Percentiles rank a stretch among this genome's conserved stretches.
Evolutionary conservation across 2,797 vertebrate genomes (phyloP).

Genomic region (Hozukius guyotensis): DNA sequence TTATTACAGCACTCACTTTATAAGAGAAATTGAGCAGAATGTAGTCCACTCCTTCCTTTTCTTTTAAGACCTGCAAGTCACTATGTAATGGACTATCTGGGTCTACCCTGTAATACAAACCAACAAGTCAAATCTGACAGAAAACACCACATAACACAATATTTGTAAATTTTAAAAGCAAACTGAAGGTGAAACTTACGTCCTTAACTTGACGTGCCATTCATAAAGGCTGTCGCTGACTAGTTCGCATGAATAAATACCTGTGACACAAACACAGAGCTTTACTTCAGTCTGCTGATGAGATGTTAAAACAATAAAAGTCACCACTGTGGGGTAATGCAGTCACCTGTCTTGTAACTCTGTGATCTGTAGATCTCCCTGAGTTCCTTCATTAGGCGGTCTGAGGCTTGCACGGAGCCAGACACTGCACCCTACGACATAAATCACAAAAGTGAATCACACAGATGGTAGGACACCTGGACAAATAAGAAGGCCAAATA

Average conservation of each 20-base stretch:
- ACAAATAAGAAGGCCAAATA: background rate
- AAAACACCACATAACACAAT: background rate
- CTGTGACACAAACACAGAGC: conserved; percentile 71
- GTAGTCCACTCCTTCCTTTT: conserved; percentile 97
- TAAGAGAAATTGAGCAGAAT: conserved; percentile 99
- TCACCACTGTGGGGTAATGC: background rate
- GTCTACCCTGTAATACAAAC: conserved; percentile 87
- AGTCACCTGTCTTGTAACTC: conserved; percentile 96
- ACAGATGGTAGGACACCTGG: background rate
- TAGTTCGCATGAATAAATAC: conserved; percentile 98
- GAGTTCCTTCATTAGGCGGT: conserved; percentile 99
- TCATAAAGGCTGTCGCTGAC: conserved; percentile 97
- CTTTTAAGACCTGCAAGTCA: conserved; percentile 97
- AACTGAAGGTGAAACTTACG: conserved; percentile 85
- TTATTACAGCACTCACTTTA: conserved; percentile 87
- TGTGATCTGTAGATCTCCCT: conserved; percentile 99
- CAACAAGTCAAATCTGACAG: background rate
- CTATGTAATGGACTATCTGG: conserved; percentile 97
- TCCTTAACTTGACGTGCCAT: conserved; percentile 97
- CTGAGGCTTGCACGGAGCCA: conserved; percentile 97
- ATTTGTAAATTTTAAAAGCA: background rate
- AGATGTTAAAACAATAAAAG: background rate
- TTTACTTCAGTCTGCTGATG: background rate
- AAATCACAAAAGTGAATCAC: background rate
- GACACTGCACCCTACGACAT: conserved; percentile 93